phyloP scores from a whole-genome alignment of 2,797 vertebrate genomes.

The Euthynnus affinis region DNA sequence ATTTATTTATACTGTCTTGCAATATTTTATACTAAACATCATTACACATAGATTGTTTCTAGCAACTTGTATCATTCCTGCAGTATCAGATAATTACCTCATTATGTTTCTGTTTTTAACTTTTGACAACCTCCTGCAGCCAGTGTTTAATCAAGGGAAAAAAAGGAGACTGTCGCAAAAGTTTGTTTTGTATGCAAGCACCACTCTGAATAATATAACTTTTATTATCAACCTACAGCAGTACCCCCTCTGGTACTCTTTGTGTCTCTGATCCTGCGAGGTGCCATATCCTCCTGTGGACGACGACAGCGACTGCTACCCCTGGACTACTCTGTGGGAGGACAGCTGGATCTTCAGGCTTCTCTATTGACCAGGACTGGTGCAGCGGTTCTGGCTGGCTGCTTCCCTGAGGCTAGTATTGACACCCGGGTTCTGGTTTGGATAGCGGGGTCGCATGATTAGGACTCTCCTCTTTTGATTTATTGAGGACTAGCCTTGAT shows the following conservation, averaged over 20 bases:
- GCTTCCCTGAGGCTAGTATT: conserved; percentile 83
- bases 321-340: conserved; percentile 71
- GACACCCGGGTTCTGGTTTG: conserved; percentile 82
- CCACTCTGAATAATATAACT: not conserved
- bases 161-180: conserved; percentile 19
- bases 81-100: conserved; percentile 40
- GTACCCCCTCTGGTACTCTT: not conserved
- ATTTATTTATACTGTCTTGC: conserved; percentile 30
- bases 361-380: conserved; percentile 83
- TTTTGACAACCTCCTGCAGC: conserved; percentile 43
- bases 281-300: conserved; percentile 40
- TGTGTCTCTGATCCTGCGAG: not conserved
- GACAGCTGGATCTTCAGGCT: conserved; percentile 76
- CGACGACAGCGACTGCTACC: conserved; percentile 48
- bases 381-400: conserved; percentile 82
- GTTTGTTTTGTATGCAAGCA: conserved; percentile 12
- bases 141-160: conserved; percentile 25
- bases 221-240: conserved; percentile 3
- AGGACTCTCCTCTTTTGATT: conserved; percentile 80
- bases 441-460: conserved; percentile 73
- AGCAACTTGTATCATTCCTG: conserved; percentile 20
- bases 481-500: conserved; percentile 81
- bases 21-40: conserved; percentile 29
- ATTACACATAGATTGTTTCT: conserved; percentile 29
- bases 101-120: conserved; percentile 50